Percentiles rank a stretch among this genome's conserved stretches.
phyloP scores from a whole-genome alignment of 2,797 vertebrate genomes.

The Podarcis siculus region DNA sequence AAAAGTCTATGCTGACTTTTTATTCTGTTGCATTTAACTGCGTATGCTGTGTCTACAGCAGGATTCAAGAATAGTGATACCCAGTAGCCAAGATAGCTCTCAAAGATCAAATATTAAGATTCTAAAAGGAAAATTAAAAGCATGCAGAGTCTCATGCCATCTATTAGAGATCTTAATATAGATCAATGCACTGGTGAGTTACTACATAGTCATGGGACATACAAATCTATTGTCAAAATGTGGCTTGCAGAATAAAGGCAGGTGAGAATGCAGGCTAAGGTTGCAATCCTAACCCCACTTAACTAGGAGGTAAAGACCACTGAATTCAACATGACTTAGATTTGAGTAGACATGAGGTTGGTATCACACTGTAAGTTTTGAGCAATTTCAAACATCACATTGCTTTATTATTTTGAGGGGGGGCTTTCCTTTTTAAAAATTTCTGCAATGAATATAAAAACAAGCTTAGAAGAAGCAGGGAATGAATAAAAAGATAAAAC shows the following conservation, averaged over 20 bases:
- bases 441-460: neutral
- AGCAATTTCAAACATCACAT: no score
- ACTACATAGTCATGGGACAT: neutral
- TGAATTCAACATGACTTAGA: no score
- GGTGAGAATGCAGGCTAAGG: neutral
- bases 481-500: neutral
- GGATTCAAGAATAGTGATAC: neutral
- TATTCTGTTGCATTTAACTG: neutral
- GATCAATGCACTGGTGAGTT: neutral
- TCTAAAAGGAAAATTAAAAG: accelerated
- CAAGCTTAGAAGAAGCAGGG: neutral
- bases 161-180: neutral
- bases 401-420: no score
- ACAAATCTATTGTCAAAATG: no score
- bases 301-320: no score
- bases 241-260: neutral
- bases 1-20: neutral
- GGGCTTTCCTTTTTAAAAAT: neutral
- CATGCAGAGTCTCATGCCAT: neutral
- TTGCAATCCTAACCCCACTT: neutral
- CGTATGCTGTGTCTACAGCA: neutral
- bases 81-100: neutral
- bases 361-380: no score
- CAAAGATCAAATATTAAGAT: accelerated
- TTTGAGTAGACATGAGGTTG: no score